Conservation (phyloP, 2,113 vertebrate species). For the Perccottus glenii region DNA sequence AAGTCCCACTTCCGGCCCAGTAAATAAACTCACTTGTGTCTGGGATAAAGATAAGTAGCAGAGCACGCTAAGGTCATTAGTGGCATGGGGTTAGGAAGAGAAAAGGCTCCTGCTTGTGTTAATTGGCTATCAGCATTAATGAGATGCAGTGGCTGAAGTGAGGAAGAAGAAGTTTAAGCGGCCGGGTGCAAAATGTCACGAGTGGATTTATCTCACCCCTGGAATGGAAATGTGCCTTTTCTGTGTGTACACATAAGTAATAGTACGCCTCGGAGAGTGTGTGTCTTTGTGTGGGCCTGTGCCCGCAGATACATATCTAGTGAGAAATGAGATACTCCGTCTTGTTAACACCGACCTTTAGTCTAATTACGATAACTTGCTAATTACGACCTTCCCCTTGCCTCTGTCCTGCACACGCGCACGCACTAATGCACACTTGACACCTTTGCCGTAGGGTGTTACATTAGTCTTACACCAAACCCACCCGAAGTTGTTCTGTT, state of each 20-base stretch:
- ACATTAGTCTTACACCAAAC: no score
- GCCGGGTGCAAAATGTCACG: slow-evolving; percentile 68
- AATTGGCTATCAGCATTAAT: slow-evolving; percentile 75
- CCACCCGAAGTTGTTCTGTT: no score
- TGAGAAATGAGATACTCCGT: slow-evolving; percentile 61
- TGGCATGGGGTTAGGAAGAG: slow-evolving; percentile 63
- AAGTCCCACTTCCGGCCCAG: slow-evolving; percentile 37
- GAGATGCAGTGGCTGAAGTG: slow-evolving; percentile 55
- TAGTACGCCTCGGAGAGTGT: slow-evolving; percentile 3
- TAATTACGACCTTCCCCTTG: slow-evolving; percentile 40
- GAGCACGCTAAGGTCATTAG: slow-evolving; percentile 58
- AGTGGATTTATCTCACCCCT: slow-evolving; percentile 26
- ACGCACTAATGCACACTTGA: slow-evolving; percentile 8
- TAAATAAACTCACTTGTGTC: slow-evolving; percentile 52
- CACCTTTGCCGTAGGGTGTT: slow-evolving; percentile 11
- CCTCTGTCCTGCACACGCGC: not conserved
- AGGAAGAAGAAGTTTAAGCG: slow-evolving; percentile 31
- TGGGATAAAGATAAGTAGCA: slow-evolving; percentile 61
- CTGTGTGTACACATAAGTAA: slow-evolving; percentile 25
- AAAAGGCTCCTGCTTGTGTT: slow-evolving; percentile 58
- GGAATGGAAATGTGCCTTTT: slow-evolving; percentile 54
- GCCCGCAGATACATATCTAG: slow-evolving; percentile 53
- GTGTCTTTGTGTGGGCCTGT: slow-evolving; percentile 8
- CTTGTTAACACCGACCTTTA: slow-evolving; percentile 74
- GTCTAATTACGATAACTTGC: slow-evolving; percentile 63